Evolutionary conservation across 2,888 invertebrate species (phyloP).

Genomic region (Podabrus alpinus): DNA sequence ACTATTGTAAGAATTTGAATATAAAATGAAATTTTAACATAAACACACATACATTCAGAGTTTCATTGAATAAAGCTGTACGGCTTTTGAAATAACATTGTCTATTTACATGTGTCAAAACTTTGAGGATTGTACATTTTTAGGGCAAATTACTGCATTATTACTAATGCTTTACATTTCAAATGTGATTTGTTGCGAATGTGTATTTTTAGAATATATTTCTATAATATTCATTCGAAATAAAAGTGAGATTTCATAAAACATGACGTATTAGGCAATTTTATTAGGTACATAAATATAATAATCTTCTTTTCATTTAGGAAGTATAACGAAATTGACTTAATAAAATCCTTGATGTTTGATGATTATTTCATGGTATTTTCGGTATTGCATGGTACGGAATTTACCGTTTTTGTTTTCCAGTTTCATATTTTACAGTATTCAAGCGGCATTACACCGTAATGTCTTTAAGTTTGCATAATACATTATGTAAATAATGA

Average conservation of each 20-base stretch:
- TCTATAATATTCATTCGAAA: not conserved
- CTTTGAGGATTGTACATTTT: not conserved
- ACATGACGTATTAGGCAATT: not conserved
- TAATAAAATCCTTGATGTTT: too few relatives aligned
- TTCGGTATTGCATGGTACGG: too few relatives aligned
- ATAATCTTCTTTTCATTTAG: not conserved
- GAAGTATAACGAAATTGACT: not conserved
- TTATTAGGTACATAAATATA: not conserved
- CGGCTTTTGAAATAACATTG: not conserved
- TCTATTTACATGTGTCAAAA: not conserved
- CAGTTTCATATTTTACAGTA: too few relatives aligned
- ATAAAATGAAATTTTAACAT: not conserved
- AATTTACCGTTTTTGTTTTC: too few relatives aligned
- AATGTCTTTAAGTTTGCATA: too few relatives aligned
- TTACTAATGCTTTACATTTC: not conserved
- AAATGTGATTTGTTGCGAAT: not conserved
- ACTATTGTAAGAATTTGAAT: not conserved
- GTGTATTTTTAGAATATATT: not conserved
- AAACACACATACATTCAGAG: not conserved
- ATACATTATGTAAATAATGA: too few relatives aligned
- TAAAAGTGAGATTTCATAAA: not conserved
- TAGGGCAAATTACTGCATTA: not conserved
- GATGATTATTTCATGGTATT: too few relatives aligned
- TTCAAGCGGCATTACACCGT: too few relatives aligned
- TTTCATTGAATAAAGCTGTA: not conserved